Base-by-base conservation (phyloP, 2,888 invertebrate species). In the Eurois occulta region DNA sequence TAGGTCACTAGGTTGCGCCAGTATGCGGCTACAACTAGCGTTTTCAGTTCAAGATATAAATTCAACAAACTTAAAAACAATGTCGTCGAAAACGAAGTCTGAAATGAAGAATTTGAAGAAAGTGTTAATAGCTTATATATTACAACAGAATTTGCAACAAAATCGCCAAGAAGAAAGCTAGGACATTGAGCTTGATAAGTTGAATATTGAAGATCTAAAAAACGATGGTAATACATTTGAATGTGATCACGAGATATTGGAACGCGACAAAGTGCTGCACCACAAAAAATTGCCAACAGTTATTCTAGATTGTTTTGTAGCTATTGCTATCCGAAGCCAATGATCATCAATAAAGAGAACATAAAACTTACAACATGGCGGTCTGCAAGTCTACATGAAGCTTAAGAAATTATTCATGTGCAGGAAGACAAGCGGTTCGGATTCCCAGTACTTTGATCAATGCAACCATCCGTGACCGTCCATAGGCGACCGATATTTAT, bases 1-100 rank as follows among this genome's bases (percentile, higher is more conserved):
- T 90, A 85, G 92, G 92, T 92, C 91, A 91, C 78, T 88, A 75
- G 89, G 89, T 90, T 89, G 77, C 88, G 81, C 71, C 77, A 78
- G 68, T 85, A 83, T 84, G 85, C 87, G 72, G 70, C 41, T 82
- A 78, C 81, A 82, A 62, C 62, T 83, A 75, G 73, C 77, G 38
- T 77, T 77, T 81, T 75, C 65, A 52, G 62, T 67, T 72, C 35
- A 38, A 75, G 71, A 79, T 73, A 81, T 28, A 46, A 69, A 78
- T 18, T 65, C 43, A 66, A 69, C 28, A 68, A 70, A 35, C 43
- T 72, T 55, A 24, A 46, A 38, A 68, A 46, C 32, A 46, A 38
- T 35, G 11, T 68, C 46, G 11, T 68, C 55, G 11, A 70, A 21
- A 68, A 41, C 66, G 28, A 48, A 65, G 55, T 58, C n/a, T 32